Conservation (phyloP, 1,140 invertebrate genomes). For the Leptonema lineaticorne region DNA sequence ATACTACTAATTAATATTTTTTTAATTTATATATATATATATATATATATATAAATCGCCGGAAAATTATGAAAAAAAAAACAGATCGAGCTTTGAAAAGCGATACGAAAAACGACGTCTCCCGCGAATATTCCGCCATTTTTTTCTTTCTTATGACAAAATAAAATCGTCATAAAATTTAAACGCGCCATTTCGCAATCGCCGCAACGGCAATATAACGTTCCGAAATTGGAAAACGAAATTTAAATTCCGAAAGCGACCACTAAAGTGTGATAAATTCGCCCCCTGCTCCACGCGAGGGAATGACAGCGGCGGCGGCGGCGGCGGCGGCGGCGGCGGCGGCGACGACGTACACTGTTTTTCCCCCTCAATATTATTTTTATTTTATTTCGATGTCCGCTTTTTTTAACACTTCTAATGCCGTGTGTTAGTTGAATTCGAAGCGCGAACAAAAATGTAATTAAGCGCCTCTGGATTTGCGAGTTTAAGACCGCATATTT, state of each 20-base stretch:
- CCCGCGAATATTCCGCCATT: background rate
- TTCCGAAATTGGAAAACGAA: slow-evolving; percentile 7
- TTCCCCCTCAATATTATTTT: too few species aligned
- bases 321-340: too few species aligned
- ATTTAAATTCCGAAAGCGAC: slow-evolving; percentile 9
- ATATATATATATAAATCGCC: background rate
- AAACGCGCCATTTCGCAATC: background rate
- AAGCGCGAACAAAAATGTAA: slow-evolving; percentile 14
- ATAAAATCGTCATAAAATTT: background rate
- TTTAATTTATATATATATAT: background rate
- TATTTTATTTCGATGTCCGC: too few species aligned
- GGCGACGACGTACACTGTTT: too few species aligned
- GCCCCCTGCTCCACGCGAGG: too few species aligned
- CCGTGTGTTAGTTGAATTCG: too few species aligned
- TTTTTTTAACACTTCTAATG: too few species aligned
- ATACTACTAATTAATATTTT: too few species aligned
- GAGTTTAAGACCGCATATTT: too few species aligned
- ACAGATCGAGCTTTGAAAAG: background rate
- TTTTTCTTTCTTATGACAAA: background rate
- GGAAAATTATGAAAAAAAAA: background rate
- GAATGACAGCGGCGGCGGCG: too few species aligned
- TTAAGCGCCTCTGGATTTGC: slow-evolving; percentile 14
- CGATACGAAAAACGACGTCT: background rate
- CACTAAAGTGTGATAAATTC: slow-evolving; percentile 19
- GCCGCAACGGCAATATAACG: background rate